Evolutionary conservation across 2,888 invertebrate species (phyloP).

Genomic region (Tricholauxania praeusta): DNA sequence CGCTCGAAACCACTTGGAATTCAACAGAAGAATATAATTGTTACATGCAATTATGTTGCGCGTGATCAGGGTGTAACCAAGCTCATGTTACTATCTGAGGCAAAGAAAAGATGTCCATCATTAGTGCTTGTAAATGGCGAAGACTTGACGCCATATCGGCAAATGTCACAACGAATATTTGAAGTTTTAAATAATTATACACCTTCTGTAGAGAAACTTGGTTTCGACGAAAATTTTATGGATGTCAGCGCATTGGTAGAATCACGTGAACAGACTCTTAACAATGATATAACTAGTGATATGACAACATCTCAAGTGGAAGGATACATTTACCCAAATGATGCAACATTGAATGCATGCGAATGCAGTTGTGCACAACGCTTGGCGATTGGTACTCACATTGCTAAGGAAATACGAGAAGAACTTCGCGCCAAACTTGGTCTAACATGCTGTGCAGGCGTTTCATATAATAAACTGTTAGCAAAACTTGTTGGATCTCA

Average conservation of each 20-base stretch:
- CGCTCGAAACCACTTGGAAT: slow-evolving; percentile 80
- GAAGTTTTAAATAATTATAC: slow-evolving; percentile 79
- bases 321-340: slow-evolving; percentile 73
- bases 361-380: slow-evolving; percentile 81
- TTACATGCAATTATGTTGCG: slow-evolving; percentile 87
- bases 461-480: slow-evolving; percentile 85
- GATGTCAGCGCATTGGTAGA: slow-evolving; percentile 77
- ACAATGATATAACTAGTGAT: not conserved
- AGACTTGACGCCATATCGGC: slow-evolving; percentile 83
- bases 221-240: slow-evolving; percentile 87
- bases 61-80: slow-evolving; percentile 81
- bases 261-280: slow-evolving; percentile 47
- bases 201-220: slow-evolving; percentile 81
- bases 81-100: slow-evolving; percentile 83
- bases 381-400: slow-evolving; percentile 77
- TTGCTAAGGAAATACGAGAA: slow-evolving; percentile 82
- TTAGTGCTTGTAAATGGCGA: slow-evolving; percentile 84
- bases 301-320: slow-evolving; percentile 53
- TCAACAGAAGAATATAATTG: slow-evolving; percentile 86
- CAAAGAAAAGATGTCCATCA: slow-evolving; percentile 78
- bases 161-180: slow-evolving; percentile 82
- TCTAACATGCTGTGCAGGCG: slow-evolving; percentile 84
- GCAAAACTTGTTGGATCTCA: slow-evolving; percentile 81
- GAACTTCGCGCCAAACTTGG: slow-evolving; percentile 77
- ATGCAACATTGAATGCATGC: slow-evolving; percentile 70